Percentiles rank a stretch among this genome's conserved stretches.
Conservation (phyloP, 1,140 invertebrate genomes). For the Drosophila mojavensis region DNA sequence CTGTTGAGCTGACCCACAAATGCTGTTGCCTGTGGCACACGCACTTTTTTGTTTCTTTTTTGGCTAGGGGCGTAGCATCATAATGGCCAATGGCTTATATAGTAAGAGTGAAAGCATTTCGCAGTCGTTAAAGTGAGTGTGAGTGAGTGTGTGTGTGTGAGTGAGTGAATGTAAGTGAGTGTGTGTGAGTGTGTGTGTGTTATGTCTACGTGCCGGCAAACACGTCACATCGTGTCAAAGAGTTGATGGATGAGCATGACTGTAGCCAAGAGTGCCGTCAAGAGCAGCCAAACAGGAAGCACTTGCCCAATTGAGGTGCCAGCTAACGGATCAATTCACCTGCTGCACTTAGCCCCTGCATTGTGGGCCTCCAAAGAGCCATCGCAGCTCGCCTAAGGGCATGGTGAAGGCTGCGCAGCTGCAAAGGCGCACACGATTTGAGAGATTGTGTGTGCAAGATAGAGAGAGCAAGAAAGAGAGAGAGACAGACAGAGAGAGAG, state of each 20-base stretch:
- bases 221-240: conserved; percentile 50
- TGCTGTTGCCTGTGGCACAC: conserved; percentile 18
- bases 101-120: conserved; percentile 81
- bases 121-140: conserved; percentile 26
- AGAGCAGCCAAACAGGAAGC: conserved; percentile 57
- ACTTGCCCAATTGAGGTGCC: conserved; percentile 43
- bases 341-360: conserved; percentile 11
- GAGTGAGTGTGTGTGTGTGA: not conserved
- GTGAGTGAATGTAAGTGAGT: conserved; percentile 4
- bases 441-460: conserved; percentile 2
- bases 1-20: conserved; percentile 46
- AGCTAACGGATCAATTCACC: conserved; percentile 49
- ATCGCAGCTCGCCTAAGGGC: conserved; percentile 35
- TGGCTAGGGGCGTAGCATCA: conserved; percentile 26
- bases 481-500: not conserved
- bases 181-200: conserved; percentile 16
- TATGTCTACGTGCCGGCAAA: conserved; percentile 73
- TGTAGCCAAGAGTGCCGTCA: conserved; percentile 19
- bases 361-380: not conserved
- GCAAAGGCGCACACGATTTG: conserved; percentile 2
- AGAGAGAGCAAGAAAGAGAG: not conserved
- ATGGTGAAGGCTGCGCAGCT: conserved; percentile 26
- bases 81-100: conserved; percentile 46
- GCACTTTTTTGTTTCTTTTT: conserved; percentile 5
- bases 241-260: conserved; percentile 21